These are phyloP conservation scores for Taeniopygia guttata DNA, from an alignment of 2,797 vertebrate species.

Conservation along the genomic window DNA sequence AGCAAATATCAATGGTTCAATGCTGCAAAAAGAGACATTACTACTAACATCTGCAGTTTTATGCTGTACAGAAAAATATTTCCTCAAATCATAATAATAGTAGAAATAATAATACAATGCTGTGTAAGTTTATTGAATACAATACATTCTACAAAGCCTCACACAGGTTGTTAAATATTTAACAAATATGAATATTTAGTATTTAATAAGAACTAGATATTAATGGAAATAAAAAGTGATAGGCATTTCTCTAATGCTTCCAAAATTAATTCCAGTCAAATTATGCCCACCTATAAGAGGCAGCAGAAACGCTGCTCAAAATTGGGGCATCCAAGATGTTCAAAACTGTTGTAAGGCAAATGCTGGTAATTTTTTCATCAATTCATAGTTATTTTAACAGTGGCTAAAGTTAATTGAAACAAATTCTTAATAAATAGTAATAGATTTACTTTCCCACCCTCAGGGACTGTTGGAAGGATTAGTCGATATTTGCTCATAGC, in stretches of 20 bases:
- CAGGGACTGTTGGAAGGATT: conserved; percentile 26
- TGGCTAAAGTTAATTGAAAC: conserved; percentile 51
- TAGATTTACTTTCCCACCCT: conserved; percentile 52
- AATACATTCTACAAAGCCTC: conserved; percentile 30
- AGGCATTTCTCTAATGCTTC: neutral
- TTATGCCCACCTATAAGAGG: neutral
- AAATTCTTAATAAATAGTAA: conserved; percentile 62
- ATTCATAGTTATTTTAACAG: conserved; percentile 33
- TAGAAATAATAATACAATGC: neutral
- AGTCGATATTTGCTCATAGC: conserved; percentile 52
- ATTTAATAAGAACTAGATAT: conserved; percentile 51
- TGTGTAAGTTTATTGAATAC: conserved; percentile 49
- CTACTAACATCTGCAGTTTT: neutral
- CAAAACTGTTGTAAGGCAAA: neutral
- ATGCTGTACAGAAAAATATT: conserved; percentile 7
- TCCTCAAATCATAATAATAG: conserved; percentile 8
- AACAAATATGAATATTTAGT: conserved; percentile 58
- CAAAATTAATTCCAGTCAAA: neutral
- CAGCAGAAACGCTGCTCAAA: neutral
- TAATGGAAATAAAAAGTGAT: conserved; percentile 37
- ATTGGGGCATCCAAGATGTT: neutral
- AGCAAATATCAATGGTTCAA: neutral
- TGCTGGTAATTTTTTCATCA: neutral
- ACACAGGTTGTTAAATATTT: conserved; percentile 59
- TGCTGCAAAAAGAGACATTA: neutral